phyloP scores from a whole-genome alignment of 2,888 invertebrate species.

The Chalcosyrphus nemorum region DNA sequence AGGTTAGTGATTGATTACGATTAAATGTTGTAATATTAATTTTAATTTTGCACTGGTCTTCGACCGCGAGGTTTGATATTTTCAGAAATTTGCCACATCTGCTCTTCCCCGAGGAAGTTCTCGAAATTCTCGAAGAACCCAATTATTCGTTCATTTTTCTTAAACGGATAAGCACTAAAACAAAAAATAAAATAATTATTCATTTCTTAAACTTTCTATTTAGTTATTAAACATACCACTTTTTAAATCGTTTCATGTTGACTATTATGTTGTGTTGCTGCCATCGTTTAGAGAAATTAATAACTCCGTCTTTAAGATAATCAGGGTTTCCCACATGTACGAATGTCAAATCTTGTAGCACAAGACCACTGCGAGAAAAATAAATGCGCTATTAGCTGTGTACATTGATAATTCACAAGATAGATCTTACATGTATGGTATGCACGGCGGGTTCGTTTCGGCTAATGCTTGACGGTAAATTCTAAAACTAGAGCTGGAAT shows the following conservation, averaged over 20 bases:
- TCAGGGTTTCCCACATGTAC: conserved; percentile 99
- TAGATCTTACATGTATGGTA: conserved; percentile 99
- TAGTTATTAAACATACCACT: conserved; percentile 87
- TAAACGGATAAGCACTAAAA: conserved; percentile 94
- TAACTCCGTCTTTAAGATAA: conserved; percentile 91
- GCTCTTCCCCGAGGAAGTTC: conserved; percentile 97
- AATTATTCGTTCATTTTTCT: conserved; percentile 96
- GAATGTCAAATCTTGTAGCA: conserved; percentile 99
- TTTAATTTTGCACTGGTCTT: conserved; percentile 78
- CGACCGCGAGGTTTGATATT: conserved; percentile 91
- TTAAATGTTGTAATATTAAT: conserved; percentile 4
- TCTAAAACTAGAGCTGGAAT: conserved; percentile 98
- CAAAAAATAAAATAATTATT: not conserved
- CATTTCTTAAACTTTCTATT: not conserved
- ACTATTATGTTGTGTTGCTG: conserved; percentile 99
- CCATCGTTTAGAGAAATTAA: conserved; percentile 99
- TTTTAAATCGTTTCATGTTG: conserved; percentile 98
- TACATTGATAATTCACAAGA: too few species aligned
- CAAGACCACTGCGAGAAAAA: conserved; percentile 90
- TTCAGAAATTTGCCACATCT: conserved; percentile 99
- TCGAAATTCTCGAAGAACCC: conserved; percentile 98
- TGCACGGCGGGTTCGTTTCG: conserved; percentile 98
- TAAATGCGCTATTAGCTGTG: too few species aligned
- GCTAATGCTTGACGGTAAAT: conserved; percentile 97
- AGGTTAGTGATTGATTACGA: conserved; percentile 16